These are phyloP conservation scores for Mythimna impura DNA, from an alignment of 2,888 invertebrate species.

Conservation along the genomic window DNA sequence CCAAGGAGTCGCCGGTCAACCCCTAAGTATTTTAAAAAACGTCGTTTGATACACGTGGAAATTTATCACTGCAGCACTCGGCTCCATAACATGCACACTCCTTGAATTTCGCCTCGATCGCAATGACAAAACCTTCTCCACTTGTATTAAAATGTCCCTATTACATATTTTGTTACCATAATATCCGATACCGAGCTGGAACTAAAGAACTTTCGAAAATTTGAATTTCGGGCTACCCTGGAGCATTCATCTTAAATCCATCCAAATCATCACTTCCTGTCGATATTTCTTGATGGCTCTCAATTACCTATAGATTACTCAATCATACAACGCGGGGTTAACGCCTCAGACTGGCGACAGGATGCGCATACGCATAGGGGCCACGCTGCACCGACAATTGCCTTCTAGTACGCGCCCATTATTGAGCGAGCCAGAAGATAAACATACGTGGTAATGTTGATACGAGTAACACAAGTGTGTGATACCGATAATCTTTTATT, in stretches of 20 bases:
- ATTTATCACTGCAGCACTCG: too few species aligned
- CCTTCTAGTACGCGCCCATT: conserved; percentile 13
- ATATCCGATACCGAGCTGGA: too few species aligned
- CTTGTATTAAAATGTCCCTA: too few species aligned
- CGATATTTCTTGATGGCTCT: not conserved
- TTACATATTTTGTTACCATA: too few species aligned
- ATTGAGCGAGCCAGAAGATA: not conserved
- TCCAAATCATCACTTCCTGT: not conserved
- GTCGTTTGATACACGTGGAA: too few species aligned
- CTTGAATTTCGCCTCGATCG: too few species aligned
- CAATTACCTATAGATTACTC: conserved; percentile 2
- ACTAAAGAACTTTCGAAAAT: too few species aligned
- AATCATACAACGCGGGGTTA: conserved; percentile 8
- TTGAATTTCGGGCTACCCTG: too few species aligned
- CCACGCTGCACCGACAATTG: conserved; percentile 18
- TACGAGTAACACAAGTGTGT: conserved; percentile 6
- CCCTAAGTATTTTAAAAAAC: too few species aligned
- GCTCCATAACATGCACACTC: too few species aligned
- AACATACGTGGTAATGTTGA: not conserved
- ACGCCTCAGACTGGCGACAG: conserved; percentile 21
- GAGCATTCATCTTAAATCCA: not conserved
- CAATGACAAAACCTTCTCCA: too few species aligned
- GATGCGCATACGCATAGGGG: conserved; percentile 50
- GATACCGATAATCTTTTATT: not conserved
- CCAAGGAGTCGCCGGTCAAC: too few species aligned